Evolutionary conservation across 2,888 invertebrate species (phyloP).

Genomic region (Chamaedrilus cognettii): DNA sequence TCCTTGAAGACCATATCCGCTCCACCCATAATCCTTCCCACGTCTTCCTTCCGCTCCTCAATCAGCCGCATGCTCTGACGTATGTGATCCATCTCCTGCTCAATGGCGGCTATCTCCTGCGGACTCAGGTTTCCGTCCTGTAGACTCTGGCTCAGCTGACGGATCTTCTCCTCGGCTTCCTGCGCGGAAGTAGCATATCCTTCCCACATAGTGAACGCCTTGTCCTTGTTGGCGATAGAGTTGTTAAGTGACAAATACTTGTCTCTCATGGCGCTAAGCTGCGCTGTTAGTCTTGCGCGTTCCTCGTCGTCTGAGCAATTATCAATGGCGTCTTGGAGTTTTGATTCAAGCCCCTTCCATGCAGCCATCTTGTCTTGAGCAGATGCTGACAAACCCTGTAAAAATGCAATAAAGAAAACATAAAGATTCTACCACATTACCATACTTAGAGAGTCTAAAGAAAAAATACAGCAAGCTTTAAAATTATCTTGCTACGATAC

Average conservation of each 20-base stretch:
- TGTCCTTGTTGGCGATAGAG: background rate
- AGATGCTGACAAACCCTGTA: background rate
- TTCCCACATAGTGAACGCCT: background rate
- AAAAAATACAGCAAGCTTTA: too few species aligned
- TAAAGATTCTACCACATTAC: too few species aligned
- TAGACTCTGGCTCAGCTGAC: background rate
- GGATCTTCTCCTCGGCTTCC: background rate
- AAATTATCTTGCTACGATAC: too few species aligned
- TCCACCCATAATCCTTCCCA: background rate
- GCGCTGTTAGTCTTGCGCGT: background rate
- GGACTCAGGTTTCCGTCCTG: background rate
- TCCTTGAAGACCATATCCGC: conserved; percentile 2
- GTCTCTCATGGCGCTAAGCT: background rate
- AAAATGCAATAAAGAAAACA: background rate
- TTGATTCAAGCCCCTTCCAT: background rate
- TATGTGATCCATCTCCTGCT: background rate
- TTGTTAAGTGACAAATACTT: background rate
- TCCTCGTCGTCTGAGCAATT: background rate
- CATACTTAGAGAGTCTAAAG: too few species aligned
- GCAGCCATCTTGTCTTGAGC: background rate
- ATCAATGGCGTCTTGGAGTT: background rate
- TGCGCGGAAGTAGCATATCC: background rate
- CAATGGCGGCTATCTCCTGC: conserved; percentile 1
- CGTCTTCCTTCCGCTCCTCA: background rate
- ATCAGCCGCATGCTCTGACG: background rate